Percentiles rank a stretch among this genome's conserved stretches.
Conservation (phyloP, 1,140 invertebrate species). For the Bombus turneri region DNA sequence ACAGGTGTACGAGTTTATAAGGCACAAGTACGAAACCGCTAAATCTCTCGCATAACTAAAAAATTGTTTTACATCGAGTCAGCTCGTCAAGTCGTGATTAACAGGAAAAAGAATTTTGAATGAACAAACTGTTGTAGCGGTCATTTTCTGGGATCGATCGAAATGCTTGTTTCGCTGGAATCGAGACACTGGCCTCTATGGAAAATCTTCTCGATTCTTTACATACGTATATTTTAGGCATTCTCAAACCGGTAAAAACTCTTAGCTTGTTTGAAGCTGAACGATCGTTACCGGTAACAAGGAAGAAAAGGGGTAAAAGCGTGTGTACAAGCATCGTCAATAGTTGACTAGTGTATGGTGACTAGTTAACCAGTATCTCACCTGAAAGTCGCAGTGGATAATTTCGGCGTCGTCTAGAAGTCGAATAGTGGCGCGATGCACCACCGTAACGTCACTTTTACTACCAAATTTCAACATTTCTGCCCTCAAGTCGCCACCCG, state of each 20-base stretch:
- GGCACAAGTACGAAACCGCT: neutral
- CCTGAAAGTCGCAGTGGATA: constrained; percentile 97
- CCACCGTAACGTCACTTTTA: constrained; percentile 92
- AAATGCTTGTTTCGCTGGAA: constrained; percentile 3
- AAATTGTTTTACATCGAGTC: neutral
- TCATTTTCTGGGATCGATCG: constrained; percentile 48
- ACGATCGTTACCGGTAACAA: constrained; percentile 40
- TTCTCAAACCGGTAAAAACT: neutral
- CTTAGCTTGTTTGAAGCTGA: neutral
- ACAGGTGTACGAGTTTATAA: neutral
- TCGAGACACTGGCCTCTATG: neutral
- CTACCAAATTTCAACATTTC: constrained; percentile 89
- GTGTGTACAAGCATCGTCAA: constrained; percentile 30
- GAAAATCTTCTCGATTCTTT: neutral
- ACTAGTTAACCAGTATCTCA: constrained; percentile 79
- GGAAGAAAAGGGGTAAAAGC: constrained; percentile 34
- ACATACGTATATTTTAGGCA: neutral
- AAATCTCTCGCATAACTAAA: neutral
- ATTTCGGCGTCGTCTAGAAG: constrained; percentile 97
- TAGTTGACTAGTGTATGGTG: neutral
- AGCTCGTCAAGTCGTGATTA: neutral
- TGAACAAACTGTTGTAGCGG: neutral
- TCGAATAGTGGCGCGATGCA: constrained; percentile 96
- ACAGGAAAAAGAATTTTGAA: constrained; percentile 17
- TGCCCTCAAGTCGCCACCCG: constrained; percentile 74